Evolutionary conservation across 1,140 invertebrate species (phyloP).

Genomic region (Drosophila grimshawi): DNA sequence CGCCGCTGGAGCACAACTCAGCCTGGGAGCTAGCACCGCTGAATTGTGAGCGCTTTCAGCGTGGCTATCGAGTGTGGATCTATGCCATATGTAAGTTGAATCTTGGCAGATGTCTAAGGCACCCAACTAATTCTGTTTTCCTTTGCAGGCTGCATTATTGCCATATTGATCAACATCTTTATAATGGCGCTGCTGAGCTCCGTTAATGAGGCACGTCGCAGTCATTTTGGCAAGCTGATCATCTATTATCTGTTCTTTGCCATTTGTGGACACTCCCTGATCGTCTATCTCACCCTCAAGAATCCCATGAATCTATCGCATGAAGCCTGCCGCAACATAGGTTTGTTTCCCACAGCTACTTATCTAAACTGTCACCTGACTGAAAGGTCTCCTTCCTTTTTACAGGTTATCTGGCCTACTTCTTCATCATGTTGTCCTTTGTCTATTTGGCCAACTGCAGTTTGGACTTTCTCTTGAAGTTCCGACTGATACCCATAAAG

Average conservation of each 20-base stretch:
- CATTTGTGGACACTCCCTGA: slow-evolving; percentile 57
- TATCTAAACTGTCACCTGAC: fast-evolving
- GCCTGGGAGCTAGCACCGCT: slow-evolving; percentile 69
- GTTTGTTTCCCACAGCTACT: slow-evolving; percentile 26
- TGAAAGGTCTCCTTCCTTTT: background rate
- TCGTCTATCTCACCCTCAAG: slow-evolving; percentile 72
- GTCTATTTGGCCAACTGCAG: slow-evolving; percentile 92
- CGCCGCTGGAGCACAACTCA: slow-evolving; percentile 68
- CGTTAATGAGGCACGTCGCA: slow-evolving; percentile 66
- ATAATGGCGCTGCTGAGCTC: slow-evolving; percentile 61
- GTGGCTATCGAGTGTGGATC: slow-evolving; percentile 76
- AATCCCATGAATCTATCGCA: slow-evolving; percentile 75
- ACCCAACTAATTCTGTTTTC: background rate
- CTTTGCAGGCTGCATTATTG: slow-evolving; percentile 64
- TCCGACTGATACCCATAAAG: slow-evolving; percentile 85
- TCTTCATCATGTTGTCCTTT: slow-evolving; percentile 90
- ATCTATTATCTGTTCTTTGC: slow-evolving; percentile 71
- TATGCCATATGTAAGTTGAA: slow-evolving; percentile 72
- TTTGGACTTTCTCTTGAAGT: slow-evolving; percentile 90
- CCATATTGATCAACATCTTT: slow-evolving; percentile 72
- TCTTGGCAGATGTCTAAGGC: no score
- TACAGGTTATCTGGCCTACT: slow-evolving; percentile 88
- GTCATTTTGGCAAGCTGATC: slow-evolving; percentile 70
- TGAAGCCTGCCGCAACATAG: slow-evolving; percentile 68
- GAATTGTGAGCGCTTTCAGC: slow-evolving; percentile 75